Evolutionary conservation across 1,140 invertebrate species (phyloP), one percentile per base, ranked within the genome.

Genomic region (Asobara japonica): DNA sequence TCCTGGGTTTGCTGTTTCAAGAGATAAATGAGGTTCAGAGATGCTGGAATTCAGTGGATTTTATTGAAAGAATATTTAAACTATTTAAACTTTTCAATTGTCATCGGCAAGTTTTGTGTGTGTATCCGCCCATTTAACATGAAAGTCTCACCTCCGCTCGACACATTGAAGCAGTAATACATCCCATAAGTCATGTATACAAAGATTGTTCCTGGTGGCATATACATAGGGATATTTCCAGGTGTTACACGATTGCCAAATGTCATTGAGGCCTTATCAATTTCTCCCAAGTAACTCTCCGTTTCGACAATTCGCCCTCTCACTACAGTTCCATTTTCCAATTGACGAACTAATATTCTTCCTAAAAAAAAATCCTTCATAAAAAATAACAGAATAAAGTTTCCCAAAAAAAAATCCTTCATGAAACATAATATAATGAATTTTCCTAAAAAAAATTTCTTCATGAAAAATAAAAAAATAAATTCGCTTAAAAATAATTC

Each of bases 151-250:
- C 92, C 93, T 89, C 89, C 77, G 79, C 92, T 92, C n/a, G 94
- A 95, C 69, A 96, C 92, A 83, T 96, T 96, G 76, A 95, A 91
- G 78, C 94, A 95, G 80, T 91, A 89, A 79, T 96, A 95, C 91
- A 94, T 94, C 76, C 94, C 94, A 85, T 96, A 95, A 11, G 93
- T 95, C 65, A 92, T 87, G 78, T 95, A 95, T 3, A 95, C 92
- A 86, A 93, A 95, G 33, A 90, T 89, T 31, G 94, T 95, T n/a
- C 94, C 94, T 25, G 93, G 90, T 48, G 77, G 83, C 93, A 95
- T 94, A 79, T 92, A 96, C 93, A 95, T 94, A 2, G 94, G 92
- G 79, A 90, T 88, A 83, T 92, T 95, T 77, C 90, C 84, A 10
- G 89, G 84, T 13, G 94, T 95, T 74, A 89, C 78, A 85, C 89